phyloP scores from a whole-genome alignment of 2,113 vertebrate species.

The Semnornis frantzii region DNA sequence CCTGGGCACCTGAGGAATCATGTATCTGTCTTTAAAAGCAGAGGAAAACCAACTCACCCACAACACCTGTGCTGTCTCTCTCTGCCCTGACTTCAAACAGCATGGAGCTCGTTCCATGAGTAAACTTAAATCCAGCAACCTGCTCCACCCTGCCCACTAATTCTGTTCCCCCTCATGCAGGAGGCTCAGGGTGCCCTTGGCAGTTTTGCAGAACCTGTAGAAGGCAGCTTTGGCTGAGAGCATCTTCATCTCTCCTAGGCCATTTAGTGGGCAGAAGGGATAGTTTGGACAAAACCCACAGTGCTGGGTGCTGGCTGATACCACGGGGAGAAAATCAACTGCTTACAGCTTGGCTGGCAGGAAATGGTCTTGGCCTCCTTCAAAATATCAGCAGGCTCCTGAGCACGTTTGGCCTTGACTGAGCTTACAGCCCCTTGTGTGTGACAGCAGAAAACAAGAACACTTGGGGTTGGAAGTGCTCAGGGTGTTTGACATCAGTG shows the following conservation, averaged over 20 bases:
- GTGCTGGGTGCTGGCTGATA: neutral
- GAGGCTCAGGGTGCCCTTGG: neutral
- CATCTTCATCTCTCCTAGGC: neutral
- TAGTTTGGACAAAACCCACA: neutral
- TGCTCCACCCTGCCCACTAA: neutral
- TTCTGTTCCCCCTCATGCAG: neutral
- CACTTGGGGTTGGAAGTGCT: neutral
- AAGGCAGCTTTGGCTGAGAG: neutral
- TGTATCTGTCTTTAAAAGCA: neutral
- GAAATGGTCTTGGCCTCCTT: constrained; percentile 1
- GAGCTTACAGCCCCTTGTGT: neutral
- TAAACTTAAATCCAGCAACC: neutral
- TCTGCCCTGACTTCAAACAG: neutral
- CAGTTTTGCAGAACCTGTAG: neutral
- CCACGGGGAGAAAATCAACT: neutral
- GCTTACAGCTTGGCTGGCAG: neutral
- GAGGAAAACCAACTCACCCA: neutral
- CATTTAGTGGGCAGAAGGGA: neutral
- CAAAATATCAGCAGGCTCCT: neutral
- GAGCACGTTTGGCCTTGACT: neutral
- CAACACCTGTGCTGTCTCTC: neutral
- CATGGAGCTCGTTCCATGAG: neutral
- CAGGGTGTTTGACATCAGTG: neutral
- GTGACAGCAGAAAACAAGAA: neutral
- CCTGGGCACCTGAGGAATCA: neutral